phyloP scores from a whole-genome alignment of 2,113 vertebrate species.

The Cyrtonyx montezumae region DNA sequence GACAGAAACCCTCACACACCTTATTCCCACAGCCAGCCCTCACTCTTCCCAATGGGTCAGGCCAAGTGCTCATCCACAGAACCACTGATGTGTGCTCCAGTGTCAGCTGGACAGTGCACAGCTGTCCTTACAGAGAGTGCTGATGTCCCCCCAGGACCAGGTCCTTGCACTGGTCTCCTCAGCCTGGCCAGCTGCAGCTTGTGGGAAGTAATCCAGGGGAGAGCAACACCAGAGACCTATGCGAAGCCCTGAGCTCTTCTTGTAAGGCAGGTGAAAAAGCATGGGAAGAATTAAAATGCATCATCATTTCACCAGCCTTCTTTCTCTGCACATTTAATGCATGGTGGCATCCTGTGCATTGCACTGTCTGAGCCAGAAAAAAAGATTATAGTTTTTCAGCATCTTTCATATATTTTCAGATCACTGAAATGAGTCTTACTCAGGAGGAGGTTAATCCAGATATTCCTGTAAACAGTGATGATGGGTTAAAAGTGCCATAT shows the following conservation, averaged over 20 bases:
- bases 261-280: background rate
- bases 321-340: background rate
- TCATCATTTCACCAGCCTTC: accelerated
- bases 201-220: background rate
- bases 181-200: background rate
- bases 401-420: background rate
- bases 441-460: background rate
- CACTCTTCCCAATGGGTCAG: background rate
- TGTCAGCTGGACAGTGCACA: background rate
- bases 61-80: background rate
- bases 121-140: background rate
- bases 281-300: background rate
- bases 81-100: background rate
- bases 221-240: background rate
- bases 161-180: background rate
- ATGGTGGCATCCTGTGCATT: background rate
- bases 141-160: background rate
- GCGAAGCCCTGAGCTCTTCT: background rate
- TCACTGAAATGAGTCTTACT: background rate
- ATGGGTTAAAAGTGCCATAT: background rate
- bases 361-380: background rate
- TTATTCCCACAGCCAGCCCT: background rate
- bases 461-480: background rate
- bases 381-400: background rate
- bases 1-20: accelerated